Evolutionary conservation across 2,888 invertebrate genomes (phyloP).

Genomic region (Cerceris ruficornis): DNA sequence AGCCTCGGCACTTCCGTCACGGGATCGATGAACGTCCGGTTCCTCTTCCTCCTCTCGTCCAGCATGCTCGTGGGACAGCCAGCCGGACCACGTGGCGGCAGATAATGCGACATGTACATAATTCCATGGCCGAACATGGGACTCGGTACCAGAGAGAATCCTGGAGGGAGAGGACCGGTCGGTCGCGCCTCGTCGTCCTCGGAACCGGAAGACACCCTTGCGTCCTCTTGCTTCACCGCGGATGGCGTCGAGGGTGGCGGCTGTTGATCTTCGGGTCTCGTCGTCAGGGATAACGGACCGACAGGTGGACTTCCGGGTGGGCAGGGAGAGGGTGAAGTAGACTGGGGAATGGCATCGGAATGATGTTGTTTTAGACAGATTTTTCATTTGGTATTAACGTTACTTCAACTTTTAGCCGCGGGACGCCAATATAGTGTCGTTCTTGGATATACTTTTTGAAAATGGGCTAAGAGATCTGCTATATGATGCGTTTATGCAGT

Average conservation of each 20-base stretch:
- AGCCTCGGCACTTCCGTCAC: slow-evolving; percentile 97
- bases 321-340: slow-evolving; percentile 78
- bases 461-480: slow-evolving; percentile 6
- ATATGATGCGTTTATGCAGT: too few species aligned
- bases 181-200: slow-evolving; percentile 84
- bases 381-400: background rate
- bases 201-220: slow-evolving; percentile 78
- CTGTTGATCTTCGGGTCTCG: slow-evolving; percentile 78
- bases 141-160: slow-evolving; percentile 92
- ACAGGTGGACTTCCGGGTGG: slow-evolving; percentile 78
- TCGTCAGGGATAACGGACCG: slow-evolving; percentile 78
- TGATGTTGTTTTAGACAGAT: too few species aligned
- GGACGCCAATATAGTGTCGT: too few species aligned
- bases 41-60: slow-evolving; percentile 95
- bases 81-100: slow-evolving; percentile 83
- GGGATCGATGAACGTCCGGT: slow-evolving; percentile 99
- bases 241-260: slow-evolving; percentile 74
- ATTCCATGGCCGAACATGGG: slow-evolving; percentile 95
- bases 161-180: slow-evolving; percentile 83
- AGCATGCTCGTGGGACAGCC: slow-evolving; percentile 83
- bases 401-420: background rate
- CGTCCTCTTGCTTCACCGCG: slow-evolving; percentile 77
- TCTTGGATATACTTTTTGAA: slow-evolving; percentile 2
- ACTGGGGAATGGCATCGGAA: slow-evolving; percentile 62
- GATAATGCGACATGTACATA: slow-evolving; percentile 96